phyloP scores from a whole-genome alignment of 2,888 invertebrate genomes.

The Galeruca laticollis region DNA sequence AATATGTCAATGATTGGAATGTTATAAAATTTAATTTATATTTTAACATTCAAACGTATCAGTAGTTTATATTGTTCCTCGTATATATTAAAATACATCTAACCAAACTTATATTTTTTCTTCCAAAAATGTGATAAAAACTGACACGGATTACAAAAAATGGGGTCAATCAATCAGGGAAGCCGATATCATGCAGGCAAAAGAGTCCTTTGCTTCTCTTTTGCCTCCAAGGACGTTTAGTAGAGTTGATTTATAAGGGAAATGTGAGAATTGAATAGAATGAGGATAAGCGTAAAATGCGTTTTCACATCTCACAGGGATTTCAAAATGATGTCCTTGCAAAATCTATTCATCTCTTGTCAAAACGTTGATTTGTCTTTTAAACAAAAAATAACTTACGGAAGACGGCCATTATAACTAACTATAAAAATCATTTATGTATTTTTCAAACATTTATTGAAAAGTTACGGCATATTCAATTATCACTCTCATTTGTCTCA shows the following conservation, averaged over 20 bases:
- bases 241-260: conserved; percentile 25
- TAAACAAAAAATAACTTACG: no score
- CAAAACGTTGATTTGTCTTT: not conserved
- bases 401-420: no score
- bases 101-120: not conserved
- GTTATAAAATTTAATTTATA: no score
- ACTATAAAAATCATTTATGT: no score
- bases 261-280: conserved; percentile 27
- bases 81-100: not conserved
- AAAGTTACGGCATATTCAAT: no score
- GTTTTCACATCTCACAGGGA: not conserved
- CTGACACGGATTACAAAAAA: not conserved
- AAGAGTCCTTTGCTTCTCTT: conserved; percentile 5
- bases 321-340: not conserved
- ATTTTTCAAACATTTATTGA: no score
- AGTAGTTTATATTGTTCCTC: no score
- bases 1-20: no score
- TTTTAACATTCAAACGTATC: no score
- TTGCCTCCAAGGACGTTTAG: conserved; percentile 16
- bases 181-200: not conserved
- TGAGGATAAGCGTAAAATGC: not conserved
- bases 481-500: no score
- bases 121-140: not conserved
- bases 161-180: not conserved
- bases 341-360: not conserved